Conservation (phyloP, 2,113 vertebrate genomes). For the Cyanoliseus patagonus region DNA sequence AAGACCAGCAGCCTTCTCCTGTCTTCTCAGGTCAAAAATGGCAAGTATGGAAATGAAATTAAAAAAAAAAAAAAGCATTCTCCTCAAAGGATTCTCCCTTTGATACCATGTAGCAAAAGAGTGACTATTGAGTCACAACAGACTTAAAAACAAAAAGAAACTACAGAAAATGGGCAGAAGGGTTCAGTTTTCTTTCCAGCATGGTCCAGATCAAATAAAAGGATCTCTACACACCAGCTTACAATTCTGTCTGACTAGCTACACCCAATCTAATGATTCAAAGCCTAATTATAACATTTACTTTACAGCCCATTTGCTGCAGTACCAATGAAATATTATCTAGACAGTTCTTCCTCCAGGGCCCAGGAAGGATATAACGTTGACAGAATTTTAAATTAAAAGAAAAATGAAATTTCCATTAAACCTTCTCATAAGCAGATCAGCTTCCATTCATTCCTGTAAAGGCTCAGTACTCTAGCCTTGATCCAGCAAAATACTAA, state of each 20-base stretch:
- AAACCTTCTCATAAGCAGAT: conserved; percentile 1
- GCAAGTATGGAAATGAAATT: neutral
- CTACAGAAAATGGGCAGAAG: neutral
- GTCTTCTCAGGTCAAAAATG: neutral
- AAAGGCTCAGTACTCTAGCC: neutral
- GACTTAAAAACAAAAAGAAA: neutral
- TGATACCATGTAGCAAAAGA: neutral
- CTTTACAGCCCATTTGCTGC: conserved; percentile 57
- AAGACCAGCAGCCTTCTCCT: neutral
- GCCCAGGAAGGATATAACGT: conserved; percentile 5
- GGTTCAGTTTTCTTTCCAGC: neutral
- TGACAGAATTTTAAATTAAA: conserved; percentile 47
- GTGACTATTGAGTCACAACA: neutral
- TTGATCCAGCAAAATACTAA: conserved; percentile 30
- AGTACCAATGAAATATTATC: conserved; percentile 45
- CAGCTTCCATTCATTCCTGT: neutral
- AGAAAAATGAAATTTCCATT: conserved; percentile 35
- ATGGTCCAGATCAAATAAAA: neutral
- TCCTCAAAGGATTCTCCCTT: neutral
- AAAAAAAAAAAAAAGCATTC: neutral
- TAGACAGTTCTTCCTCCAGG: neutral
- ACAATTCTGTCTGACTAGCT: neutral
- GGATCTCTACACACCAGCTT: neutral
- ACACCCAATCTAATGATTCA: conserved; percentile 25
- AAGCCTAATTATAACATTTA: conserved; percentile 56